Evolutionary conservation across 1,140 invertebrate species (phyloP).

Genomic region (Leptinotarsa lineolata): DNA sequence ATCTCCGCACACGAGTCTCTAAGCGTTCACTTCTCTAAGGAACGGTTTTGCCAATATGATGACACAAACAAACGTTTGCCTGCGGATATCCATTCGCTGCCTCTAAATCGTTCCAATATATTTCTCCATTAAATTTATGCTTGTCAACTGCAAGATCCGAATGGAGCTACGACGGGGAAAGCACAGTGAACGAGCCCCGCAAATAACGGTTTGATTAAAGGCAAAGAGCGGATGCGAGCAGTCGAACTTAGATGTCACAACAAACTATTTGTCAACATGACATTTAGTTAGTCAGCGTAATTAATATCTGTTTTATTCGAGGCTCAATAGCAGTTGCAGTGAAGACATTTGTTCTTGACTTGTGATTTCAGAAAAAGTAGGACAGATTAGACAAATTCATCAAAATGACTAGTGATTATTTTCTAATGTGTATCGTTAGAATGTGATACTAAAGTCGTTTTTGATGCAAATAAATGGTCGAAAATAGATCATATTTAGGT

Average conservation of each 20-base stretch:
- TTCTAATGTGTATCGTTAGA: too few species aligned
- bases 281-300: constrained; percentile 7
- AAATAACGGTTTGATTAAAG: constrained; percentile 39
- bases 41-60: constrained; percentile 32
- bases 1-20: background rate
- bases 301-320: constrained; percentile 13
- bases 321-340: background rate
- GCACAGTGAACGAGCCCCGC: constrained; percentile 8
- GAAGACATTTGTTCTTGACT: background rate
- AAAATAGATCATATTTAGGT: too few species aligned
- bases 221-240: constrained; percentile 31
- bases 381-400: too few species aligned
- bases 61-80: constrained; percentile 43
- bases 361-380: background rate
- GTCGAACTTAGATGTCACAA: constrained; percentile 31
- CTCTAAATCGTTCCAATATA: constrained; percentile 43
- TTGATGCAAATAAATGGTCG: too few species aligned
- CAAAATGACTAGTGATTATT: too few species aligned
- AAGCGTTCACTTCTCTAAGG: background rate
- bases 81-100: constrained; percentile 38
- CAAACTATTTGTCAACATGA: constrained; percentile 33
- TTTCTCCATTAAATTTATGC: constrained; percentile 46
- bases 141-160: constrained; percentile 42
- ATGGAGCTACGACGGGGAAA: constrained; percentile 30
- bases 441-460: too few species aligned